Evolutionary conservation across 2,888 invertebrate species (phyloP).

Genomic region (Cryptops parisi): DNA sequence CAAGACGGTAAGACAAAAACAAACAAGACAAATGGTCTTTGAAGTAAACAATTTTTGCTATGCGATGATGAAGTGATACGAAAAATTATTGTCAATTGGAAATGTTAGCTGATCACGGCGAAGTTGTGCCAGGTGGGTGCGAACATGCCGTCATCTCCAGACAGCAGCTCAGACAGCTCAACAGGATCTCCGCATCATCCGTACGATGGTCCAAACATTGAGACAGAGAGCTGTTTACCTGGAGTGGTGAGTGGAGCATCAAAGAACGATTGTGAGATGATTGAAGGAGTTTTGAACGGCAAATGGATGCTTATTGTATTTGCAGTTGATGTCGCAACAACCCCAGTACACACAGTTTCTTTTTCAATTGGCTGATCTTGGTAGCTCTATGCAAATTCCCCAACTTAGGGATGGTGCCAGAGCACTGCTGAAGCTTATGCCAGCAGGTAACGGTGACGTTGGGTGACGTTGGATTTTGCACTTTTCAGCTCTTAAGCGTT

Average conservation of each 20-base stretch:
- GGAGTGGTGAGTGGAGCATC: conserved; percentile 56
- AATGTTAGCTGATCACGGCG: conserved; percentile 48
- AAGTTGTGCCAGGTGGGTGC: conserved; percentile 53
- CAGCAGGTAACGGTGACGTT: no score
- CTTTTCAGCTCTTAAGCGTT: no score
- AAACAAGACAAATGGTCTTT: no score
- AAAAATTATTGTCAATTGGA: no score
- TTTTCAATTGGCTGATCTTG: conserved; percentile 68
- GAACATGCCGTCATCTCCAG: conserved; percentile 49
- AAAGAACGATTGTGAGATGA: background rate
- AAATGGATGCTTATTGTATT: no score
- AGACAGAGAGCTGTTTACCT: conserved; percentile 77
- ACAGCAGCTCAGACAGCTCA: conserved; percentile 88
- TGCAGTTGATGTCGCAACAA: conserved; percentile 65
- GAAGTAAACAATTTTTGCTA: no score
- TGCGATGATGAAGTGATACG: no score
- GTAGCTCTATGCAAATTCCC: conserved; percentile 62
- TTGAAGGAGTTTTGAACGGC: background rate
- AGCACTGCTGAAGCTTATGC: conserved; percentile 61
- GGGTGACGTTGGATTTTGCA: no score
- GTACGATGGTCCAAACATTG: conserved; percentile 60
- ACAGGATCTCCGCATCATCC: conserved; percentile 75
- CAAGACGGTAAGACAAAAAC: conserved; percentile 75
- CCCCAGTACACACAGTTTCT: conserved; percentile 40
- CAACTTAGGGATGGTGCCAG: conserved; percentile 71